Conservation (phyloP, 2,113 vertebrate species). For the Synodontis membranacea region DNA sequence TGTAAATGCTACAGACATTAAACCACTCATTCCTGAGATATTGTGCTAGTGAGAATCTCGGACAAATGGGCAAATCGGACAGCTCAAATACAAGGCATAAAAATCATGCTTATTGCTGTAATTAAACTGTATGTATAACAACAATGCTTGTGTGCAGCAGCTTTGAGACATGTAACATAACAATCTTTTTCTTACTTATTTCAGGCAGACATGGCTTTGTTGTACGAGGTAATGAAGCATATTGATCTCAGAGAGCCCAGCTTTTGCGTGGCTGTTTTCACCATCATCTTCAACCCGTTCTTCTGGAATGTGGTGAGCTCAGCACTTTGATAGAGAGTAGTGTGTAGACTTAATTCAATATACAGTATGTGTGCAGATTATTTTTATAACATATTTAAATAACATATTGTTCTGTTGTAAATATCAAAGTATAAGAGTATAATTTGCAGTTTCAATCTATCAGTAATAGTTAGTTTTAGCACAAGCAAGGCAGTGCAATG, state of each 20-base stretch:
- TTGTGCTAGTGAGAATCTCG: neutral
- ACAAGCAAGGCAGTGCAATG: too few species aligned
- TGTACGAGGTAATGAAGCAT: slow-evolving; percentile 55
- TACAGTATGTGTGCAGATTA: neutral
- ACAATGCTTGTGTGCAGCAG: neutral
- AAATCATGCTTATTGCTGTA: neutral
- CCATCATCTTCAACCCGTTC: slow-evolving; percentile 75
- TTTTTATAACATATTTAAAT: neutral
- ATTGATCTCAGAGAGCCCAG: slow-evolving; percentile 60
- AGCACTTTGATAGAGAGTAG: neutral
- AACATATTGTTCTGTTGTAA: neutral
- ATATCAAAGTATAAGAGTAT: neutral
- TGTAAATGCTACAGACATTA: neutral
- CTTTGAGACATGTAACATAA: neutral
- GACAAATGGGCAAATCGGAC: neutral
- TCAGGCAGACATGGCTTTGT: slow-evolving; percentile 68
- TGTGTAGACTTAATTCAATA: neutral
- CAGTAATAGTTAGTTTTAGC: neutral
- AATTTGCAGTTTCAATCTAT: neutral
- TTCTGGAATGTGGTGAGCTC: slow-evolving; percentile 78
- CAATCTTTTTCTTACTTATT: neutral
- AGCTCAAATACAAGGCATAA: neutral
- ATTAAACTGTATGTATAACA: neutral
- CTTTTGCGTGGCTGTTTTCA: slow-evolving; percentile 68
- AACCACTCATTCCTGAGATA: neutral